These are phyloP conservation scores for Cricetomys ansorgei DNA, from an alignment of 2,113 vertebrate genomes.

Conservation along the genomic window DNA sequence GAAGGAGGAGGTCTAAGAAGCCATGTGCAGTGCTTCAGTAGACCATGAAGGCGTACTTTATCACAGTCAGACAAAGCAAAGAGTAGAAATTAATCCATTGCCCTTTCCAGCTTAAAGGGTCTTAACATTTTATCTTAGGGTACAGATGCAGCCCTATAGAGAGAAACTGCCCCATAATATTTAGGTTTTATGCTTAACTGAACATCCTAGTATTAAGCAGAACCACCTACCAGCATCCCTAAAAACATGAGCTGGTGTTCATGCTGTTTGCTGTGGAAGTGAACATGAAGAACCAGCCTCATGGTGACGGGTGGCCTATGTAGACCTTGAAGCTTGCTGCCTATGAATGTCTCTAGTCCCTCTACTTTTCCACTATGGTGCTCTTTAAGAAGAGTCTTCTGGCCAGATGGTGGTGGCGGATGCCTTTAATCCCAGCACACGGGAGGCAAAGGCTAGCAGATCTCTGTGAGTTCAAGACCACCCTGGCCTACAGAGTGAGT, in stretches of 20 bases:
- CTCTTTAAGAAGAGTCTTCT: conserved; percentile 32
- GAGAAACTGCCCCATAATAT: not conserved
- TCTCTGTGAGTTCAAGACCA: too few species aligned
- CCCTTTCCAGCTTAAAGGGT: not conserved
- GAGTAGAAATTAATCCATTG: not conserved
- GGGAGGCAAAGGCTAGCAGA: too few species aligned
- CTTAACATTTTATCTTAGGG: not conserved
- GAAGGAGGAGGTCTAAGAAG: not conserved
- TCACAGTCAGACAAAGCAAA: not conserved
- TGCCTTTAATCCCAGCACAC: too few species aligned
- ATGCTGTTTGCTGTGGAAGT: not conserved
- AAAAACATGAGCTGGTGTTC: conserved; percentile 2
- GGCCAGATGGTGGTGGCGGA: not conserved
- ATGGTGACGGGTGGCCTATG: not conserved
- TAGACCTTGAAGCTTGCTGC: not conserved
- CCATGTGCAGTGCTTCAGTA: not conserved
- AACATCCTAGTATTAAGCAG: not conserved
- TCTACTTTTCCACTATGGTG: not conserved
- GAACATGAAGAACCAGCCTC: not conserved
- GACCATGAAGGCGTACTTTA: not conserved
- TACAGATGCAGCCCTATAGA: not conserved
- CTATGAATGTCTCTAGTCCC: not conserved
- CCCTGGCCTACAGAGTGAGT: too few species aligned
- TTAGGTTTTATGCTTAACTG: conserved; percentile 21
- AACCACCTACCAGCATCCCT: not conserved